A percentile compares a stretch with the other conserved stretches of the same genome.
Evolutionary conservation across 1,140 invertebrate genomes (phyloP).

Genomic region (Adoxophyes honmai): DNA sequence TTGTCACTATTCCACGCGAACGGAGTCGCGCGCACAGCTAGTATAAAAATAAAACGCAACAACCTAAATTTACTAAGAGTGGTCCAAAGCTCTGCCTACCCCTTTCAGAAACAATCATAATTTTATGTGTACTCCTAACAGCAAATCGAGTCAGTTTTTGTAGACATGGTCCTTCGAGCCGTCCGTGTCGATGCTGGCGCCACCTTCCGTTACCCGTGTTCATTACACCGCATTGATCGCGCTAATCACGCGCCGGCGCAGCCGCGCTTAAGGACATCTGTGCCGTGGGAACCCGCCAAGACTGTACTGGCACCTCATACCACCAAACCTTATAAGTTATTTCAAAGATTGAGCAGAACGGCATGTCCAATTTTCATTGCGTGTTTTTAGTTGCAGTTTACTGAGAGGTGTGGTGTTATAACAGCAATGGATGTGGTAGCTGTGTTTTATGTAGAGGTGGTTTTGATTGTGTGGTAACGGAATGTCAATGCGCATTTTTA

Average conservation of each 20-base stretch:
- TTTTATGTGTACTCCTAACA: too few relatives aligned
- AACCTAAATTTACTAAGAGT: too few relatives aligned
- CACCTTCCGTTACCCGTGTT: not conserved
- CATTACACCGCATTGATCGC: conserved; percentile 2
- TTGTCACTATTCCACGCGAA: too few relatives aligned
- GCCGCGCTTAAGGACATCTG: conserved; percentile 39
- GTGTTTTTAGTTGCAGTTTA: too few relatives aligned
- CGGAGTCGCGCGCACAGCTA: too few relatives aligned
- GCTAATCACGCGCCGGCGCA: conserved; percentile 14
- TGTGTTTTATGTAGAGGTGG: not conserved
- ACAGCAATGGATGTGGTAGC: too few relatives aligned
- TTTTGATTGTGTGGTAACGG: conserved; percentile 9
- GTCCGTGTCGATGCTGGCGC: not conserved
- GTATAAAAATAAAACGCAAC: too few relatives aligned
- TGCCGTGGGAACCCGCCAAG: conserved; percentile 51
- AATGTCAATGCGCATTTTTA: conserved; percentile 23
- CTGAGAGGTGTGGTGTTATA: too few relatives aligned
- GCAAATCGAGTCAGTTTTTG: not conserved
- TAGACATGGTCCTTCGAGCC: not conserved
- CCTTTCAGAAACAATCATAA: too few relatives aligned
- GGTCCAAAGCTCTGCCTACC: too few relatives aligned
- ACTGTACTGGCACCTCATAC: conserved; percentile 17
- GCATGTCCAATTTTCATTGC: too few relatives aligned
- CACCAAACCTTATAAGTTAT: not conserved
- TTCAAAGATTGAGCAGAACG: too few relatives aligned